These are phyloP conservation scores for Spheniscus humboldti DNA, from an alignment of 2,797 vertebrate genomes.

Conservation along the genomic window DNA sequence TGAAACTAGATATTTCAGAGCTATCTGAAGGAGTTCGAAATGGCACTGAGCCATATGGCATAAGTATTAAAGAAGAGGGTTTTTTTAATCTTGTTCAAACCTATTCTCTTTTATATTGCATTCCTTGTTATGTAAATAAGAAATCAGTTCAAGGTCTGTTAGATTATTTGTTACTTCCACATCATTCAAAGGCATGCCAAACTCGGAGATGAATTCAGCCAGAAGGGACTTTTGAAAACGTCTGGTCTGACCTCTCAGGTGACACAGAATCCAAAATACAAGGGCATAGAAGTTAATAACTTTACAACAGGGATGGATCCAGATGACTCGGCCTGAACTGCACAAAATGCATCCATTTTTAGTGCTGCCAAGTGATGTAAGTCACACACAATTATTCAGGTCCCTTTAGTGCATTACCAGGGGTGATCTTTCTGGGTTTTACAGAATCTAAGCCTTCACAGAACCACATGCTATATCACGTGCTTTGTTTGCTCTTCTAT, in stretches of 20 bases:
- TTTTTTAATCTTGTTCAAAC: not conserved
- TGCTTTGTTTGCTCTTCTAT: not conserved
- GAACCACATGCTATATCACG: not conserved
- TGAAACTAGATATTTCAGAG: not conserved
- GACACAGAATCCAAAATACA: not conserved
- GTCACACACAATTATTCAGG: not conserved
- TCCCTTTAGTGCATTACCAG: not conserved
- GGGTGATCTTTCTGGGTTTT: not conserved
- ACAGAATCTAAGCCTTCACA: not conserved
- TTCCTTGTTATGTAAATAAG: conserved; percentile 29
- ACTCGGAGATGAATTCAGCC: not conserved
- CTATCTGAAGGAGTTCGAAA: not conserved
- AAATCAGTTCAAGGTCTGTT: not conserved
- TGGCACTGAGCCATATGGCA: not conserved
- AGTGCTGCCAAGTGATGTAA: not conserved
- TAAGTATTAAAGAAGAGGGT: not conserved
- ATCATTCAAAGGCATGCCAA: not conserved
- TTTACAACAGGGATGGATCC: conserved; percentile 1
- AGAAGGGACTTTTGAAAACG: conserved; percentile 12
- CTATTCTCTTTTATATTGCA: not conserved
- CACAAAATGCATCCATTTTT: not conserved
- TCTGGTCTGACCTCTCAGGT: conserved; percentile 11
- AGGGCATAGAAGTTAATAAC: not conserved
- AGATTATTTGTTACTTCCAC: not conserved
- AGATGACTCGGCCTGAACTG: not conserved